Evolutionary conservation across 30 jellyfish, hydroid and myxozoan species (phyloP).

Genomic region (Chrysaora quinquecirrha): DNA sequence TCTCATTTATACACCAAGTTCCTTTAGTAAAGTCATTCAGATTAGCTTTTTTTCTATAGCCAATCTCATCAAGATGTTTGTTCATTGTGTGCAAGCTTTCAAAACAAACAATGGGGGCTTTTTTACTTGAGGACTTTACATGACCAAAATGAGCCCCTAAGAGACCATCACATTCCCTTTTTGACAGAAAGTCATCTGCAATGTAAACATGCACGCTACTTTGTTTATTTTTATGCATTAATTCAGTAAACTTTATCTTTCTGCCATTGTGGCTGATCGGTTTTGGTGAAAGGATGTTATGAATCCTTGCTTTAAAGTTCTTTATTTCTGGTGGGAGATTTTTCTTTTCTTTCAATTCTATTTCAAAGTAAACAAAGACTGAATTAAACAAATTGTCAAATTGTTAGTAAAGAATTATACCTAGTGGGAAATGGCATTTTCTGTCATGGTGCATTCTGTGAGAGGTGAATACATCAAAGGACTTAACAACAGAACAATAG

Average conservation of each 20-base stretch:
- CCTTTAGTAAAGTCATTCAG: constrained; percentile 60
- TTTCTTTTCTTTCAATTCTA: no score
- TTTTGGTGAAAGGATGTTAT: constrained; percentile 34
- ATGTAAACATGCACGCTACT: constrained; percentile 75
- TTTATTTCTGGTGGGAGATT: neutral
- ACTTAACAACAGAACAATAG: no score
- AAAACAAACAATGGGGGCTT: constrained; percentile 79
- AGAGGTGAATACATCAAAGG: no score
- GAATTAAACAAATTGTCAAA: no score
- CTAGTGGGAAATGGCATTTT: no score
- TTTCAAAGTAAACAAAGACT: no score
- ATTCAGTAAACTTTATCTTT: constrained; percentile 36
- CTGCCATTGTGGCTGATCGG: constrained; percentile 28
- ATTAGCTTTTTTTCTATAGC: constrained; percentile 8
- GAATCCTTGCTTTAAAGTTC: constrained; percentile 42
- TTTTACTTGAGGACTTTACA: constrained; percentile 37
- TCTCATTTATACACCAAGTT: constrained; percentile 78
- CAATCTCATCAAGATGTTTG: constrained; percentile 63
- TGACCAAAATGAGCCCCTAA: constrained; percentile 70
- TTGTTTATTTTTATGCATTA: constrained; percentile 35
- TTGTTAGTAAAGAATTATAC: no score
- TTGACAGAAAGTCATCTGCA: constrained; percentile 74
- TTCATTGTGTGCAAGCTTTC: constrained; percentile 70
- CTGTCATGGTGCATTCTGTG: no score
- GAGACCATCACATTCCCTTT: constrained; percentile 80